Base-by-base conservation (phyloP, 2,888 invertebrate genomes). In the Thereva unica region DNA sequence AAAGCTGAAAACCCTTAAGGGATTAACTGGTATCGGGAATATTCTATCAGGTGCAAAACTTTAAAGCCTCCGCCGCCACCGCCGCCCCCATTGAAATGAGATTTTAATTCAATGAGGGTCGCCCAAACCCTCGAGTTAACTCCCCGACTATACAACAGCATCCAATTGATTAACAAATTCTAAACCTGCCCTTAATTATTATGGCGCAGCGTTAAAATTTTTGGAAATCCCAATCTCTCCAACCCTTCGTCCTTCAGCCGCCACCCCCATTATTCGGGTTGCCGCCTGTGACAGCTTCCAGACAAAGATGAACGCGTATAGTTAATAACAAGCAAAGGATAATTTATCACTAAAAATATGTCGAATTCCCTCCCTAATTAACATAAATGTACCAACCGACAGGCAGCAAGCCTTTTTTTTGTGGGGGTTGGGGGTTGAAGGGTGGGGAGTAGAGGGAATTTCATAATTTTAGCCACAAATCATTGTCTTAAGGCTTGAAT, bases 391-490 rank as follows among this genome's bases (percentile, higher is more conserved):
- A 23, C 23, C 23, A 23, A 23, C 23, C 23, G 45, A 38, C 45
- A 34, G 50, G 50, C 42, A 50, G 50, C 41, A 61, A 49, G 50
- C 61, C 41, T 61, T 61, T 55, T 41, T 53, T 40, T 37, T 2
- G 6, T 6, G 34, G 23, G 23, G 23, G 23, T 23, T 23, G 23
- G 23, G 23, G 23, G 23, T 23, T 23, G 23, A 23, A 23, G 23
- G 23, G 1, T 23, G 23, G 23, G 23, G 2, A 23, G 23, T 23
- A 23, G 23, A 41, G n/a, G 61, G 23, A 61, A 50, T 61, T 50
- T 34, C 61, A 50, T 50, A 45, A 61, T 50, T 53, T 61, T 50
- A 50, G n/a, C 61, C 61, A 50, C 61, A 61, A 61, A 61, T 61
- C 61, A 61, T 61, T 49, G 23, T 61, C 50, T 50, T 61, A 61